Conservation (phyloP, 2,113 vertebrate genomes). For the Symphodus melops region DNA sequence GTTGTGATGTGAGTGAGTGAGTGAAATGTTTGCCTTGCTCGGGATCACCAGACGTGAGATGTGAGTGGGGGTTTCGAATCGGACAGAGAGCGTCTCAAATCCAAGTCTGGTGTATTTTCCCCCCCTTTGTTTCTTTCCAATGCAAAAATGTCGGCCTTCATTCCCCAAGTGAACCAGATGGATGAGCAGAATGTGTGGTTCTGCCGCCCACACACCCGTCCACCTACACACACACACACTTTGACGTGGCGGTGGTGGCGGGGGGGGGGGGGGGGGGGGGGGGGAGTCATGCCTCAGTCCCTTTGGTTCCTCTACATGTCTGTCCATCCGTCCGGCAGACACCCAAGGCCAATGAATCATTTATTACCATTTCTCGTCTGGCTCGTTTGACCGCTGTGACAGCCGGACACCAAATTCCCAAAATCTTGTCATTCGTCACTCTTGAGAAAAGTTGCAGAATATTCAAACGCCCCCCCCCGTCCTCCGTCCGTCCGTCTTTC, state of each 20-base stretch:
- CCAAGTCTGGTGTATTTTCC: slow-evolving; percentile 42
- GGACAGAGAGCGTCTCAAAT: slow-evolving; percentile 50
- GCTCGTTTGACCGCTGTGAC: slow-evolving; percentile 69
- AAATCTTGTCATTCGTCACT: slow-evolving; percentile 68
- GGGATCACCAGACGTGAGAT: slow-evolving; percentile 28
- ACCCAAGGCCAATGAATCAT: slow-evolving; percentile 74
- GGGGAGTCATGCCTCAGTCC: slow-evolving; percentile 50
- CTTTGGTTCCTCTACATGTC: slow-evolving; percentile 35
- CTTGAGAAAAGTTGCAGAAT: slow-evolving; percentile 53
- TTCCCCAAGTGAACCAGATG: slow-evolving; percentile 72
- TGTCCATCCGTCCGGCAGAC: slow-evolving; percentile 58
- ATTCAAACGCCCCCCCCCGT: slow-evolving; percentile 1
- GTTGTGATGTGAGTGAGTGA: slow-evolving; percentile 56
- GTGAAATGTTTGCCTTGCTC: slow-evolving; percentile 55
- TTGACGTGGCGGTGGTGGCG: slow-evolving; percentile 3
- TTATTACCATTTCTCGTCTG: slow-evolving; percentile 69
- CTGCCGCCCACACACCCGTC: slow-evolving; percentile 40
- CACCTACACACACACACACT: slow-evolving; percentile 27
- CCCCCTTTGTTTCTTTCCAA: slow-evolving; percentile 35
- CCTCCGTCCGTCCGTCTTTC: no score
- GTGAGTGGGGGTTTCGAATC: slow-evolving; percentile 51
- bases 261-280: background rate
- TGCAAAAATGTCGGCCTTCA: slow-evolving; percentile 74
- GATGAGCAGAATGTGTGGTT: slow-evolving; percentile 72
- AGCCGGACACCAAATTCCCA: slow-evolving; percentile 71